Evolutionary conservation across 2,888 invertebrate species (phyloP).

Genomic region (Diplazon laetatorius): DNA sequence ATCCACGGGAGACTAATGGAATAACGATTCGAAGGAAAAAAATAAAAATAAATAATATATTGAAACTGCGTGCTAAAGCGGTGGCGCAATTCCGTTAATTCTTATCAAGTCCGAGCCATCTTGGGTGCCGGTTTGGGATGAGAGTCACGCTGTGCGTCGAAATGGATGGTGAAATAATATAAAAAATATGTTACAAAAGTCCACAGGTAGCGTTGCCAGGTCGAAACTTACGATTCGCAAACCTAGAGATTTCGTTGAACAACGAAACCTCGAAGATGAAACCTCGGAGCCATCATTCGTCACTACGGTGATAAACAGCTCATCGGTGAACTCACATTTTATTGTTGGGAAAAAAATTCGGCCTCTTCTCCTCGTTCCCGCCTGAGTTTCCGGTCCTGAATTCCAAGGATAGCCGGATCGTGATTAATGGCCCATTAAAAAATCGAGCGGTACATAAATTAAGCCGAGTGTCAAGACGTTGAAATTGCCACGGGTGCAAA

Average conservation of each 20-base stretch:
- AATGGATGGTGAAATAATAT: neutral
- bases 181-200: neutral
- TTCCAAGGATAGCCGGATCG: neutral
- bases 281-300: neutral
- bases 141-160: constrained; percentile 5
- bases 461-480: neutral
- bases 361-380: too few relatives aligned
- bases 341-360: constrained; percentile 2
- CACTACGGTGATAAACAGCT: constrained; percentile 13
- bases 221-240: neutral
- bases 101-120: neutral
- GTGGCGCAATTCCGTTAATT: neutral
- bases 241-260: constrained; percentile 2
- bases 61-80: neutral
- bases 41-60: too few relatives aligned
- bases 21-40: too few relatives aligned
- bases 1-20: too few relatives aligned
- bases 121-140: neutral
- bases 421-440: constrained; percentile 48
- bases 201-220: neutral
- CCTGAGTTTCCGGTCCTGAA: constrained; percentile 4
- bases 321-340: constrained; percentile 8
- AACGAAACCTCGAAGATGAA: neutral
- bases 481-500: neutral
- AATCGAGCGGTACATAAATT: constrained; percentile 25